phyloP scores from a whole-genome alignment of 2,888 invertebrate species.

The Pandemis heparana region DNA sequence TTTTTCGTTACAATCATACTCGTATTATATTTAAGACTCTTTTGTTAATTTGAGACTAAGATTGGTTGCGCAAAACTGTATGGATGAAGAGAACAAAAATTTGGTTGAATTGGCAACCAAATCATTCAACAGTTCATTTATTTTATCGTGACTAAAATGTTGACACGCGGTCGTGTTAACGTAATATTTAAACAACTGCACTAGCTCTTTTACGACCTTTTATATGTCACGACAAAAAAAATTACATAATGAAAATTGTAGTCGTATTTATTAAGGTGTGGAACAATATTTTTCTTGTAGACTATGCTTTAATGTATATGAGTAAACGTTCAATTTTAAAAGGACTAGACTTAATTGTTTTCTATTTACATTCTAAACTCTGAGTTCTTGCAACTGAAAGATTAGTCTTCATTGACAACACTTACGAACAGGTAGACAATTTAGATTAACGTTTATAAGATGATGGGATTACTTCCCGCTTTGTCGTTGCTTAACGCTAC shows the following conservation, averaged over 20 bases:
- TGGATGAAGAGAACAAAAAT: not conserved
- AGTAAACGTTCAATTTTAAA: not conserved
- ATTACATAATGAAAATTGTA: not conserved
- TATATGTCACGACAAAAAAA: not conserved
- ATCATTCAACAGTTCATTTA: not conserved
- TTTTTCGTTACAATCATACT: too few species aligned
- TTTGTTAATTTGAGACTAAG: too few species aligned
- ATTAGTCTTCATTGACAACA: not conserved
- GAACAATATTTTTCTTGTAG: too few species aligned
- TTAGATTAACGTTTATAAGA: conserved; percentile 11
- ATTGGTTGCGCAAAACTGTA: too few species aligned
- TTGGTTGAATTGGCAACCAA: not conserved
- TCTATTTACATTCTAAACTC: not conserved
- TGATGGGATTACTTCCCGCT: not conserved
- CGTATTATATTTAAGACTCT: too few species aligned
- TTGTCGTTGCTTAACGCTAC: conserved; percentile 10
- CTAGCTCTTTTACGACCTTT: conserved; percentile 5
- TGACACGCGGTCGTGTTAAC: not conserved
- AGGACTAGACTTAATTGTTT: not conserved
- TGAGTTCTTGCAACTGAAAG: not conserved
- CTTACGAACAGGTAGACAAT: not conserved
- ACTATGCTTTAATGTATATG: not conserved
- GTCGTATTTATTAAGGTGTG: not conserved
- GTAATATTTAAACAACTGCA: conserved; percentile 23
- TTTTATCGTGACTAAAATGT: not conserved